These are phyloP conservation scores for Polymixis lichenea DNA, from an alignment of 2,888 invertebrate genomes.

Conservation along the genomic window DNA sequence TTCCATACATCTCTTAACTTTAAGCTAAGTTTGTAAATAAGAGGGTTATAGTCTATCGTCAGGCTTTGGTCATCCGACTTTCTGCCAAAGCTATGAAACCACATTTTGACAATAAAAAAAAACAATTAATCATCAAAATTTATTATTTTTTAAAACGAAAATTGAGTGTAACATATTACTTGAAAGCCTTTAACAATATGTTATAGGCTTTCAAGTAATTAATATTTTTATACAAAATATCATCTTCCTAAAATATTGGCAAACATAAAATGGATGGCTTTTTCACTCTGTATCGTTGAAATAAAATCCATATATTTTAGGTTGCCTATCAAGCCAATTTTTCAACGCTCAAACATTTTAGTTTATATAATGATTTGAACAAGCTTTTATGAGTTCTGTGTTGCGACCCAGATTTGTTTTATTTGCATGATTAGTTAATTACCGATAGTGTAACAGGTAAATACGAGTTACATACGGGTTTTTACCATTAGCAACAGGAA, in stretches of 20 bases:
- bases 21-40: too few species aligned
- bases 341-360: slow-evolving; percentile 13
- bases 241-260: slow-evolving; percentile 38
- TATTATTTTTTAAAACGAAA: slow-evolving; percentile 3
- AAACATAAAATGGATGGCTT: slow-evolving; percentile 27
- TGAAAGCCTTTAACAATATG: too few species aligned
- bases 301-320: slow-evolving; percentile 26
- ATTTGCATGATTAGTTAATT: not conserved
- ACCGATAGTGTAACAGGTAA: not conserved
- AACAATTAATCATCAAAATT: not conserved
- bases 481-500: not conserved
- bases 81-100: not conserved
- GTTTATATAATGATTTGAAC: slow-evolving; percentile 10
- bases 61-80: not conserved
- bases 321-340: slow-evolving; percentile 27
- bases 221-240: slow-evolving; percentile 27
- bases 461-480: slow-evolving; percentile 3
- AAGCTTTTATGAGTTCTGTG: slow-evolving; percentile 5
- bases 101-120: not conserved
- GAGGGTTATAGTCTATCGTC: not conserved
- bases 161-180: slow-evolving; percentile 9
- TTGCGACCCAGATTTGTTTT: slow-evolving; percentile 10
- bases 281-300: slow-evolving; percentile 7
- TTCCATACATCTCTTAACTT: too few species aligned
- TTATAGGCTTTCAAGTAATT: slow-evolving; percentile 44